Evolutionary conservation across 1,140 invertebrate species (phyloP), one percentile per base, ranked within the genome.

Genomic region (Popillia japonica): DNA sequence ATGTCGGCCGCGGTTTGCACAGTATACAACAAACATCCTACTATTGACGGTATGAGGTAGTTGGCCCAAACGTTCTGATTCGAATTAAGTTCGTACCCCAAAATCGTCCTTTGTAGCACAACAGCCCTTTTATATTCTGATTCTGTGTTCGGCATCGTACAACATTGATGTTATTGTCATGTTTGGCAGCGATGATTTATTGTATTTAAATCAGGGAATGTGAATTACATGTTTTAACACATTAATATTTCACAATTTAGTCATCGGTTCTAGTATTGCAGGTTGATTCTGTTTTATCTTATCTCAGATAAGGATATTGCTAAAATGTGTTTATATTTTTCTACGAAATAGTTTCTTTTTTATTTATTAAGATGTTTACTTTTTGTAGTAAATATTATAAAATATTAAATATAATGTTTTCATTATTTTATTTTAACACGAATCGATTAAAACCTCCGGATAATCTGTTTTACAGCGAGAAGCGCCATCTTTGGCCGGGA

Each of bases 1-100:
- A 89, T 77, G 79, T 90, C 89, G 0, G 85, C 84, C 4, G 89
- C 85, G 68, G 90, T 88, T 55, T 89, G 83, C 40, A 88, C 64
- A 20, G 89, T 84, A 61, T 89, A 90, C 22, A 89, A 72, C 6
- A 85, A 40, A 80, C 87, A 88, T 40, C 83, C 83, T 3, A 87
- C 76, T 3, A 90, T 27, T 6, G 86, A 82, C 74, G 89, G 89
- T 40, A 89, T 80, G 41, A 90, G 82, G 80, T 89, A 88, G 42
- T 88, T 82, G 9, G 88, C 79, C 68, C 85, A 86, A 78, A 88
- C 88, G 77, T 90, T 86, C 80, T 89, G 86, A 11, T 81, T 86
- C 14, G 87, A 84, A 77, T 81, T 87, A 11, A 89, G 79, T 78
- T 80, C 77, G 76, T 83, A 85, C 40, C 83, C 84, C 34, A 86